These are phyloP conservation scores for Scartelaos histophorus DNA, from an alignment of 2,113 vertebrate genomes.

Conservation along the genomic window DNA sequence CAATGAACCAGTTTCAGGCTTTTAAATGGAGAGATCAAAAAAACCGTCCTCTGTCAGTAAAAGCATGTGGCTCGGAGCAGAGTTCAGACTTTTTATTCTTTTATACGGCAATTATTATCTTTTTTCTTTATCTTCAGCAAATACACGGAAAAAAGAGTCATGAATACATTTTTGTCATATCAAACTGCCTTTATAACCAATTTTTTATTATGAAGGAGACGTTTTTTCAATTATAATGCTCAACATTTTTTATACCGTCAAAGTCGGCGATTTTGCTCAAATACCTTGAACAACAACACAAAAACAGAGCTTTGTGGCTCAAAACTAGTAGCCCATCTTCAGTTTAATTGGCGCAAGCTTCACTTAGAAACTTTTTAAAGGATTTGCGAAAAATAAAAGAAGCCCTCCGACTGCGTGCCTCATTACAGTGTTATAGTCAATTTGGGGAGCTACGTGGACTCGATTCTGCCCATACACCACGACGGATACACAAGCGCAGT, in stretches of 20 bases:
- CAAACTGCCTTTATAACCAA: not conserved
- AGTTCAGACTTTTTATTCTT: too few species aligned
- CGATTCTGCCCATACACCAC: not conserved
- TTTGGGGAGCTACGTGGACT: not conserved
- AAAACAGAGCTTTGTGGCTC: not conserved
- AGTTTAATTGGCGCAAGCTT: not conserved
- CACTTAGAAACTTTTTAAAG: constrained; percentile 11
- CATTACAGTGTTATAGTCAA: constrained; percentile 5
- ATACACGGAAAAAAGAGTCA: too few species aligned
- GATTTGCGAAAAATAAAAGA: constrained; percentile 3
- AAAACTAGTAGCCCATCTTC: not conserved
- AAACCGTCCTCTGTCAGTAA: not conserved
- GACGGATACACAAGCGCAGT: not conserved
- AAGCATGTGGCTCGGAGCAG: too few species aligned
- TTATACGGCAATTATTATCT: too few species aligned
- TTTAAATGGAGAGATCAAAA: not conserved
- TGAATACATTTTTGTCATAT: not conserved
- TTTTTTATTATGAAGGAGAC: too few species aligned
- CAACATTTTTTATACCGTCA: not conserved
- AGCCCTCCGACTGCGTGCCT: constrained; percentile 8
- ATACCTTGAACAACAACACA: not conserved
- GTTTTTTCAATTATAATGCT: too few species aligned
- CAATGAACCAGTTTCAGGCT: too few species aligned
- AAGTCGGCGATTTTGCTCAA: not conserved
- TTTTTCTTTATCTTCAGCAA: too few species aligned